Evolutionary conservation across 1,140 invertebrate genomes (phyloP).

Genomic region (Pararge aegeria): DNA sequence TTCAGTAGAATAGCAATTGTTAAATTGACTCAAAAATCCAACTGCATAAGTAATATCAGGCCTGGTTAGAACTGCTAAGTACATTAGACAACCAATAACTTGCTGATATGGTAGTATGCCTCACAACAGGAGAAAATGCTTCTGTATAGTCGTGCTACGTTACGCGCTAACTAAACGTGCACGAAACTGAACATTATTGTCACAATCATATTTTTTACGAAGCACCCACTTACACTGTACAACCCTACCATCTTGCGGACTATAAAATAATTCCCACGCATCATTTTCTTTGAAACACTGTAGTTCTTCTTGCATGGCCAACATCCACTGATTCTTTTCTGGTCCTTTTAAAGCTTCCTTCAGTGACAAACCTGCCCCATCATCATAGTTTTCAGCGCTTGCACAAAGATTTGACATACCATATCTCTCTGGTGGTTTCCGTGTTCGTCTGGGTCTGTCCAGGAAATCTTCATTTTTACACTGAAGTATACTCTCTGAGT

Average conservation of each 20-base stretch:
- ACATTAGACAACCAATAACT: constrained; percentile 24
- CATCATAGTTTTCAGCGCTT: neutral
- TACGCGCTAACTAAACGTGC: constrained; percentile 17
- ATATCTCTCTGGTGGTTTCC: neutral
- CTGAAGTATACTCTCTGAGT: no score
- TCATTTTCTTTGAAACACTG: constrained; percentile 19
- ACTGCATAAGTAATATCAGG: constrained; percentile 23
- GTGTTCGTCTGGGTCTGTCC: no score
- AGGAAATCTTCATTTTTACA: no score
- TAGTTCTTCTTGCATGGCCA: constrained; percentile 16
- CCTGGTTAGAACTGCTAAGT: constrained; percentile 20
- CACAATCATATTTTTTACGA: constrained; percentile 20
- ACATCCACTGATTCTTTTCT: constrained; percentile 12
- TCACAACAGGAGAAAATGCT: constrained; percentile 26
- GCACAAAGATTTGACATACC: neutral
- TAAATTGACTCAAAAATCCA: constrained; percentile 25
- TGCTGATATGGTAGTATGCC: constrained; percentile 19
- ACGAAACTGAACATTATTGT: constrained; percentile 22
- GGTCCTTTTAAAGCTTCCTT: constrained; percentile 11
- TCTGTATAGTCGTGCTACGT: constrained; percentile 24
- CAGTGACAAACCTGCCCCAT: neutral
- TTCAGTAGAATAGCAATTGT: constrained; percentile 21
- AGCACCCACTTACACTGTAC: constrained; percentile 26
- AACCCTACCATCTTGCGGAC: constrained; percentile 3
- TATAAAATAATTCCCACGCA: constrained; percentile 20